Evolutionary conservation across 2,888 invertebrate genomes (phyloP).

Genomic region (Mythimna pallens): DNA sequence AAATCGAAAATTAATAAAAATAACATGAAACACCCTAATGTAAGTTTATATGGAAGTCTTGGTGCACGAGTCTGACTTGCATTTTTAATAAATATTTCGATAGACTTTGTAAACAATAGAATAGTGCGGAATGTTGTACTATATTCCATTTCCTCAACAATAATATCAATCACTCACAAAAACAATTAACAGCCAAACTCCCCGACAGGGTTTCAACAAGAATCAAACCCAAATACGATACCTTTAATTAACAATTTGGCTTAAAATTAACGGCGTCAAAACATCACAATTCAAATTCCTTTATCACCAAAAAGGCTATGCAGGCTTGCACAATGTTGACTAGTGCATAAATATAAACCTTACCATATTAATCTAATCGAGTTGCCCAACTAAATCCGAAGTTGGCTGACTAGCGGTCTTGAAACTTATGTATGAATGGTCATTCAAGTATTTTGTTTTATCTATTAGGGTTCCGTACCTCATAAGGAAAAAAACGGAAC

Average conservation of each 20-base stretch:
- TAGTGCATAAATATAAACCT: slow-evolving; percentile 48
- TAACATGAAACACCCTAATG: no score
- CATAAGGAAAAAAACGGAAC: no score
- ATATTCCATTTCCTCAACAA: slow-evolving; percentile 1
- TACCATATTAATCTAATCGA: slow-evolving; percentile 45
- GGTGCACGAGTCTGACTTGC: background rate
- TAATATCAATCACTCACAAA: slow-evolving; percentile 38
- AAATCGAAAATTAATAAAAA: no score
- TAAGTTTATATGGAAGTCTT: background rate
- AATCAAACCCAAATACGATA: slow-evolving; percentile 22
- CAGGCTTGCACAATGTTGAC: slow-evolving; percentile 40
- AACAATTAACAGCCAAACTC: slow-evolving; percentile 18
- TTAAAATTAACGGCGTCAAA: slow-evolving; percentile 38
- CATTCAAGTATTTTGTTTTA: slow-evolving; percentile 32
- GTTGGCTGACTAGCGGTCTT: slow-evolving; percentile 25
- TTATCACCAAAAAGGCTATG: slow-evolving; percentile 52
- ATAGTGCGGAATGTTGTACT: slow-evolving; percentile 9
- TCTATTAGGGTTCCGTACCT: background rate
- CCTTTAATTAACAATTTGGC: slow-evolving; percentile 41
- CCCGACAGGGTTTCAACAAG: slow-evolving; percentile 42
- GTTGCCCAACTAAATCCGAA: slow-evolving; percentile 24
- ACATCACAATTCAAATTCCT: slow-evolving; percentile 57
- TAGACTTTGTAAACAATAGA: background rate
- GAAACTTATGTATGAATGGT: slow-evolving; percentile 36
- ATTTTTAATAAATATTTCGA: background rate